Evolutionary conservation across 2,888 invertebrate genomes (phyloP), one percentile per base, ranked within the genome.

Genomic region (Adineta ricciae): DNA sequence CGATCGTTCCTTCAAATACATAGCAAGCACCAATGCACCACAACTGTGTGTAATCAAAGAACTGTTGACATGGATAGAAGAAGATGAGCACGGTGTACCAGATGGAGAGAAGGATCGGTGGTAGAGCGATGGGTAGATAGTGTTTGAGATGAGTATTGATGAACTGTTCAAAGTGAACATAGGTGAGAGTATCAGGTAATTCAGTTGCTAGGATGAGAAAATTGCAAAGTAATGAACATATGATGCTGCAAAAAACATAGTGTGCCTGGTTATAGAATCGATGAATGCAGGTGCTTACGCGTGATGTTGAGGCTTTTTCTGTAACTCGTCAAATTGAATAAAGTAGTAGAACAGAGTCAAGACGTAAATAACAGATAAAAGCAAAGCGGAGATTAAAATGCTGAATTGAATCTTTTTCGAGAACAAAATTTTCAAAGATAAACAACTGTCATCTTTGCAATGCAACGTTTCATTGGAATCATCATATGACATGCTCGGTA

Each of bases 11-110:
- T n/a, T 56, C 56, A 56, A 16, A 56, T 56, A 56, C 8, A 56
- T 56, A 56, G 24, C 56, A 56, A 7, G 56, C 24, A 21, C 24
- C 56, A n/a, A 56, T n/a, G n/a, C 56, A 56, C 56, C 56, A 56
- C 4, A 11, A 9, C 24, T 56, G 56, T 16, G 56, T 56, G 24
- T 56, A 56, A n/a, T 56, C 56, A 56, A 56, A 56, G 21, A n/a
- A n/a, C n/a, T 56, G 56, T n/a, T 56, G 24, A 56, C 56, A 56
- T 56, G 56, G 56, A 56, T 56, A 56, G n/a, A 56, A 56, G 56
- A 56, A 56, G 11, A 56, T n/a, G 8, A 56, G 24, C 21, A 56
- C 56, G 24, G 24, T 56, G 11, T 56, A 56, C 56, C 56, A 56
- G 11, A 56, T 56, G 11, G 24, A 56, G 4, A 56, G 11, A 7